Conservation (phyloP, 37 sponge, comb jelly and placozoan species). For the Beroe forskalii region DNA sequence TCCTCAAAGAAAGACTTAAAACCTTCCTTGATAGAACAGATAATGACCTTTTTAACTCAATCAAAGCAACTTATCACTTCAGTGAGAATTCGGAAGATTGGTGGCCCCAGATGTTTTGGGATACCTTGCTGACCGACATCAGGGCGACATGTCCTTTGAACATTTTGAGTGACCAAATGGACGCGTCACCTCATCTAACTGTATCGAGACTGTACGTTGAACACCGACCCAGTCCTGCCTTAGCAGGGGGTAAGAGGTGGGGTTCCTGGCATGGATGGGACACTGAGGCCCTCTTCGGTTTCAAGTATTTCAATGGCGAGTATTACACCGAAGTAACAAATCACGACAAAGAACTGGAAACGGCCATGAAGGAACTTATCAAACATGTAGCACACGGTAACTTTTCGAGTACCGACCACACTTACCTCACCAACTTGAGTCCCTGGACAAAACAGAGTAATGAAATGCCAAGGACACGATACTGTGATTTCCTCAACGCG, state of each 20-base stretch:
- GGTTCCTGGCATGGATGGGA: constrained; percentile 61
- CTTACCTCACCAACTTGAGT: neutral
- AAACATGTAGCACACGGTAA: neutral
- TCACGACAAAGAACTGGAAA: constrained; percentile 3
- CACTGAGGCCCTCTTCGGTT: constrained; percentile 59
- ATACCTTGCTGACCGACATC: constrained; percentile 54
- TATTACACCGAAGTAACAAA: neutral
- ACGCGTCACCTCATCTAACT: neutral
- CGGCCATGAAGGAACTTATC: neutral
- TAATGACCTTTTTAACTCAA: neutral
- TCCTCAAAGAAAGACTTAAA: neutral
- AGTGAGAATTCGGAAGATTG: neutral
- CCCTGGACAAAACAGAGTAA: neutral
- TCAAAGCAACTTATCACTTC: neutral
- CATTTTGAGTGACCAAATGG: neutral
- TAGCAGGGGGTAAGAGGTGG: neutral
- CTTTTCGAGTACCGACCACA: neutral
- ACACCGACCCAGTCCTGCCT: neutral
- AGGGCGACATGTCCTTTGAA: constrained; percentile 55
- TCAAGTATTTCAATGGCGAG: neutral
- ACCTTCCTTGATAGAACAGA: neutral
- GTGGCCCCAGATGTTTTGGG: constrained; percentile 55
- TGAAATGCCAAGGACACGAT: neutral
- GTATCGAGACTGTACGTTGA: constrained; percentile 31
- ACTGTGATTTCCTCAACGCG: neutral